phyloP scores from a whole-genome alignment of 2,888 invertebrate genomes.

The Ectropis crepuscularia region DNA sequence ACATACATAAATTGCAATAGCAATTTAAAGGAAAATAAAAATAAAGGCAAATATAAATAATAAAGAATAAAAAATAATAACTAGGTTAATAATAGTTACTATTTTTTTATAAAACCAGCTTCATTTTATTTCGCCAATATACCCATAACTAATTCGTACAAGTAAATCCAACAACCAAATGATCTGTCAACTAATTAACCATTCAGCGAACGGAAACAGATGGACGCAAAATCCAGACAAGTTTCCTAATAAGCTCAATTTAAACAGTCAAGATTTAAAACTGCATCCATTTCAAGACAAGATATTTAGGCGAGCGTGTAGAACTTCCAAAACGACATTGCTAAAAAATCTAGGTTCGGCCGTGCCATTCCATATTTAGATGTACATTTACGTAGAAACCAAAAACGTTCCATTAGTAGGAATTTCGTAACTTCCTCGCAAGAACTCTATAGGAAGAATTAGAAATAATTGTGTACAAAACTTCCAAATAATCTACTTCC shows the following conservation, averaged over 20 bases:
- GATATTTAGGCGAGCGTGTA: slow-evolving; percentile 33
- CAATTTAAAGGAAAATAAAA: no score
- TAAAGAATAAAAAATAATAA: no score
- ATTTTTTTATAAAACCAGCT: no score
- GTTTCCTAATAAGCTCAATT: slow-evolving; percentile 35
- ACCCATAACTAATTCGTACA: not conserved
- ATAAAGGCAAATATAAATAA: no score
- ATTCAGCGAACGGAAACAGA: slow-evolving; percentile 38
- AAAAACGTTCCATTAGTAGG: not conserved
- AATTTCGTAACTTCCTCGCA: slow-evolving; percentile 22
- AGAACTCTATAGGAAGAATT: not conserved
- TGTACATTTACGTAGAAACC: slow-evolving; percentile 4
- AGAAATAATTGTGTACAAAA: no score
- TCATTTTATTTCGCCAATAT: no score
- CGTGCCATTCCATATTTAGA: slow-evolving; percentile 21
- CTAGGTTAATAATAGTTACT: no score
- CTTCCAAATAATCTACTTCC: no score
- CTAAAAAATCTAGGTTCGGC: slow-evolving; percentile 21
- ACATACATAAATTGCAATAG: no score
- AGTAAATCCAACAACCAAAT: not conserved
- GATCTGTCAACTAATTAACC: slow-evolving; percentile 9
- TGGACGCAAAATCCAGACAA: slow-evolving; percentile 30
- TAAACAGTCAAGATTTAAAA: slow-evolving; percentile 25
- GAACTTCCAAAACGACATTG: slow-evolving; percentile 22
- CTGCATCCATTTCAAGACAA: slow-evolving; percentile 9